phyloP scores from a whole-genome alignment of 2,888 invertebrate genomes.

The Calephelis perditalis region DNA sequence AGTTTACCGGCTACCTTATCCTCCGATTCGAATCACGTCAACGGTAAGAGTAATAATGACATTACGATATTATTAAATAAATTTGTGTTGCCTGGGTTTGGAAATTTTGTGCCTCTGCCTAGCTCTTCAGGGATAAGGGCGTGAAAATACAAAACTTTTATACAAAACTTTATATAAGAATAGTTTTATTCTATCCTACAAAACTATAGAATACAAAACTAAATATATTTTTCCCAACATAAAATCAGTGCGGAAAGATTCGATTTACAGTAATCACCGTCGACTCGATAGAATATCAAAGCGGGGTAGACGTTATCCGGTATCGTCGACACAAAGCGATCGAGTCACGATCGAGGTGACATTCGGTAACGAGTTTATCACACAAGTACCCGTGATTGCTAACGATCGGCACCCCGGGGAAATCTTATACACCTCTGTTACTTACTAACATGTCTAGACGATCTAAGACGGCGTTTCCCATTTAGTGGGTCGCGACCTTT shows the following conservation, averaged over 20 bases:
- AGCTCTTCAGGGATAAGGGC: too few relatives aligned
- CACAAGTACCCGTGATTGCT: conserved; percentile 59
- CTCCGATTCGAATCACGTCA: too few relatives aligned
- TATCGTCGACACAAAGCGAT: conserved; percentile 38
- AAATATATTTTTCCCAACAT: not conserved
- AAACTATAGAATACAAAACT: not conserved
- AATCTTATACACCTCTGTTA: conserved; percentile 44
- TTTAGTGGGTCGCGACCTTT: too few relatives aligned
- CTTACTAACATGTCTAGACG: conserved; percentile 5
- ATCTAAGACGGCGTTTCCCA: too few relatives aligned
- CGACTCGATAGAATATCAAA: conserved; percentile 33
- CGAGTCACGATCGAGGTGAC: conserved; percentile 52
- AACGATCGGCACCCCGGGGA: conserved; percentile 44
- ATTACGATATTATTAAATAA: too few relatives aligned
- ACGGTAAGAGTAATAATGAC: too few relatives aligned
- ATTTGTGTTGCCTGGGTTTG: too few relatives aligned
- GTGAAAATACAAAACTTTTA: too few relatives aligned
- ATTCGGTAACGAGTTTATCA: conserved; percentile 48
- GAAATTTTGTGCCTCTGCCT: too few relatives aligned
- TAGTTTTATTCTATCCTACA: not conserved
- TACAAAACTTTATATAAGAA: not conserved
- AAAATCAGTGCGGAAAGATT: conserved; percentile 22
- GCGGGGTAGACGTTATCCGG: conserved; percentile 22
- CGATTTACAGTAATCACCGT: conserved; percentile 29
- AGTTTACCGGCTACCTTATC: too few relatives aligned